Base-by-base conservation (phyloP, 2,888 invertebrate genomes). In the Oligia fasciuncula region DNA sequence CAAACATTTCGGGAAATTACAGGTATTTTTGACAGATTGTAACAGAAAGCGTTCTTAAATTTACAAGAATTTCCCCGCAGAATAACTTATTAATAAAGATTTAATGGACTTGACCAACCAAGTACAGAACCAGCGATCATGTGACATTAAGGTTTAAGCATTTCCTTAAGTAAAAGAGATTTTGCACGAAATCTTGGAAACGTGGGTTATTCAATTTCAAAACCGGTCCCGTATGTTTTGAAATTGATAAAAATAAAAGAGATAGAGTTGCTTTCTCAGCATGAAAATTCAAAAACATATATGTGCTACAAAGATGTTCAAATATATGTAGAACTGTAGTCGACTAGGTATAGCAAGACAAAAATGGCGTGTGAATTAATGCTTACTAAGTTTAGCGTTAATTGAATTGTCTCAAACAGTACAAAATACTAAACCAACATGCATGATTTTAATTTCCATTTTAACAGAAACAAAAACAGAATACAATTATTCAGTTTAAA, bases 121-220 rank as follows among this genome's bases (percentile, higher is more conserved):
- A 40, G 6, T 51, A 23, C 11, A 65, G n/a, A 13, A 84, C 86
- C 85, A 62, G 72, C 77, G 80, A 90, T 91, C 89, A 90, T 72
- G 62, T 43, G 49, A 82, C 87, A 91, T 91, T 91, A 91, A 91
- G 82, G 84, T 83, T 87, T 87, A 88, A 90, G 79, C 54, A 84
- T 87, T 89, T 80, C 80, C 87, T 79, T 87, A 84, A 86, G 73
- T 80, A 73, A 82, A 82, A 72, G 70, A 85, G 84, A 86, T 88
- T 87, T 84, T 76, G 77, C 19, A 51, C 43, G 1, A 60, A 23
- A 11, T 73, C 13, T 68, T 19, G 2, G 35, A 46, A 62, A 29
- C 5, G 0, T 17, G 0, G 51, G n/a, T 4, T n/a, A 29, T 13
- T 0, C 23, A 67, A 62, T 60, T 5, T 1, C 1, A 14, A 13